These are phyloP conservation scores for Cephalopterus ornatus DNA, from an alignment of 2,113 vertebrate species.

Conservation along the genomic window DNA sequence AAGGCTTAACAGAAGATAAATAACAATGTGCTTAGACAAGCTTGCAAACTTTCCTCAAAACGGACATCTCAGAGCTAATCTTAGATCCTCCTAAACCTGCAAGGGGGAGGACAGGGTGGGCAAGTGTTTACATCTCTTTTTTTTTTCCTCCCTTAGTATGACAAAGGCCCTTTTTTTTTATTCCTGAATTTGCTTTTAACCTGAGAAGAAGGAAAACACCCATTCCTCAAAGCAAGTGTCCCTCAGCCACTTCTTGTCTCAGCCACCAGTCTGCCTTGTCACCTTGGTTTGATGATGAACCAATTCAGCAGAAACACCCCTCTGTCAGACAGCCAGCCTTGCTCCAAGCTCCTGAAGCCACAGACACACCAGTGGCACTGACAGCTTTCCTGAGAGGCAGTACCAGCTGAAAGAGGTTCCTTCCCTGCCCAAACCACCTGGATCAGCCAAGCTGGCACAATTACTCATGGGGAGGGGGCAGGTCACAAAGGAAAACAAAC, in stretches of 20 bases:
- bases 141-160: not conserved
- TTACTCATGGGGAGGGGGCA: not conserved
- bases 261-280: not conserved
- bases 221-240: not conserved
- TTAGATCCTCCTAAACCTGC: not conserved
- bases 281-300: not conserved
- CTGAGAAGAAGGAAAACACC: not conserved
- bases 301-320: not conserved
- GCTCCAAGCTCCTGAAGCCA: not conserved
- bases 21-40: not conserved
- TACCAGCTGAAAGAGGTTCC: not conserved
- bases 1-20: not conserved
- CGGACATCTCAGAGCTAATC: not conserved
- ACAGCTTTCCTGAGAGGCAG: not conserved
- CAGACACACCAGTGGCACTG: not conserved
- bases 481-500: not conserved
- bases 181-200: not conserved
- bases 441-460: not conserved
- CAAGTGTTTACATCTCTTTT: not conserved
- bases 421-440: accelerated
- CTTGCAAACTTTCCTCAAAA: not conserved
- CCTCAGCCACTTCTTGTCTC: not conserved
- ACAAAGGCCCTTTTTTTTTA: not conserved
- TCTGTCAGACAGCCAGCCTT: not conserved
- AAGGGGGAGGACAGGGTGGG: not conserved